These are phyloP conservation scores for Lymantria monacha DNA, from an alignment of 2,888 invertebrate species.

Conservation along the genomic window DNA sequence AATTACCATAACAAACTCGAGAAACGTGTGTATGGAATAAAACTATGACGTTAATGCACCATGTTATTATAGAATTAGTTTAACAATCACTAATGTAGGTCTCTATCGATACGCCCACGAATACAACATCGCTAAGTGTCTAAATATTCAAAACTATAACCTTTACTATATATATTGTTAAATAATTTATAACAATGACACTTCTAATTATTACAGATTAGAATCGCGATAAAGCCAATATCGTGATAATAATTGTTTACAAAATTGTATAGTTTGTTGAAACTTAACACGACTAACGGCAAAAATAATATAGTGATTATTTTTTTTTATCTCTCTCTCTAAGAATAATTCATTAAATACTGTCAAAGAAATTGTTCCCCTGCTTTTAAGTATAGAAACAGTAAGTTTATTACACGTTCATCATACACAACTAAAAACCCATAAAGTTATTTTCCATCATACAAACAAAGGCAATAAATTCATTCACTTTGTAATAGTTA, in stretches of 20 bases:
- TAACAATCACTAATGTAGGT: too few relatives aligned
- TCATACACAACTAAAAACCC: conserved; percentile 23
- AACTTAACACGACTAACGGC: conserved; percentile 24
- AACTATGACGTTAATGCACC: too few relatives aligned
- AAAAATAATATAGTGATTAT: conserved; percentile 8
- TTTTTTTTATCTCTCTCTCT: conserved; percentile 9
- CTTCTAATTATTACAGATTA: conserved; percentile 14
- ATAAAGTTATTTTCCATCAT: conserved; percentile 15
- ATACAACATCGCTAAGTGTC: too few relatives aligned
- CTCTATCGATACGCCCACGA: too few relatives aligned
- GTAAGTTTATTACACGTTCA: conserved; percentile 21
- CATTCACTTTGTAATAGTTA: conserved; percentile 16
- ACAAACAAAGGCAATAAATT: conserved; percentile 13
- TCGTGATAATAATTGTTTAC: conserved; percentile 6
- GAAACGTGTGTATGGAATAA: too few relatives aligned
- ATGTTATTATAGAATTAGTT: too few relatives aligned
- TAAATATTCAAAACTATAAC: conserved; percentile 1
- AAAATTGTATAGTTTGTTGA: conserved; percentile 8
- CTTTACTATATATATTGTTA: conserved; percentile 9
- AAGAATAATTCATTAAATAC: conserved; percentile 37
- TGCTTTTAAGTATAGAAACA: conserved; percentile 22
- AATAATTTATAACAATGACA: conserved; percentile 17
- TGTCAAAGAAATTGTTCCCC: conserved; percentile 42
- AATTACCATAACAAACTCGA: too few relatives aligned
- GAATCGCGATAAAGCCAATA: conserved; percentile 7